A percentile compares a stretch with the other conserved stretches of the same genome.
Evolutionary conservation across 2,888 invertebrate genomes (phyloP).

Genomic region (Rhorus exstirpatorius): DNA sequence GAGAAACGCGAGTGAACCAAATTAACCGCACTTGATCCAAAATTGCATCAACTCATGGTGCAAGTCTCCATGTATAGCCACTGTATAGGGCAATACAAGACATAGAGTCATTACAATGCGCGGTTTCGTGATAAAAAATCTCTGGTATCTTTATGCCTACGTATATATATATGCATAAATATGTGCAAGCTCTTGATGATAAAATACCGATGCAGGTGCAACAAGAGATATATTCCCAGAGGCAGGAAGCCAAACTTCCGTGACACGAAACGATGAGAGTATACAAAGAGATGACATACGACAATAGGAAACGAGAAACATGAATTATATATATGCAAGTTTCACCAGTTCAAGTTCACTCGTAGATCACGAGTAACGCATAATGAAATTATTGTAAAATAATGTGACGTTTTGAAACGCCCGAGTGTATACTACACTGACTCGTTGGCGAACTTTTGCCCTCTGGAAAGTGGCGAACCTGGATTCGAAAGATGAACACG

Average conservation of each 20-base stretch:
- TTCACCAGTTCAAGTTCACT: constrained; percentile 46
- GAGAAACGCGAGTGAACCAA: too few relatives aligned
- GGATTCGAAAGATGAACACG: background rate
- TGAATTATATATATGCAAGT: constrained; percentile 8
- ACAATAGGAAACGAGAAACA: constrained; percentile 14
- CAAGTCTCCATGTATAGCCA: too few relatives aligned
- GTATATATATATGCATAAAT: constrained; percentile 15
- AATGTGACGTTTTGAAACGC: background rate
- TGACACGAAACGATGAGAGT: constrained; percentile 27
- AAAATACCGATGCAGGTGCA: constrained; percentile 36
- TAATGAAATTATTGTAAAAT: constrained; percentile 14
- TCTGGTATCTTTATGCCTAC: background rate
- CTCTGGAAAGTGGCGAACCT: background rate
- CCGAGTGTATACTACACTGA: background rate
- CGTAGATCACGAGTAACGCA: constrained; percentile 8
- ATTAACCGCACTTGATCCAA: too few relatives aligned
- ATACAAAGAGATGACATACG: constrained; percentile 22
- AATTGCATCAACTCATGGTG: too few relatives aligned
- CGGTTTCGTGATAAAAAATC: background rate
- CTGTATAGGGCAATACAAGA: too few relatives aligned
- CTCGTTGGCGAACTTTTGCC: constrained; percentile 13
- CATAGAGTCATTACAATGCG: background rate
- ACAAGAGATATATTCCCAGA: constrained; percentile 12
- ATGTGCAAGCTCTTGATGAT: background rate
- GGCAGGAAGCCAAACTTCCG: constrained; percentile 53